These are phyloP conservation scores for Arctopsyche grandis DNA, from an alignment of 1,140 invertebrate genomes.

Conservation along the genomic window DNA sequence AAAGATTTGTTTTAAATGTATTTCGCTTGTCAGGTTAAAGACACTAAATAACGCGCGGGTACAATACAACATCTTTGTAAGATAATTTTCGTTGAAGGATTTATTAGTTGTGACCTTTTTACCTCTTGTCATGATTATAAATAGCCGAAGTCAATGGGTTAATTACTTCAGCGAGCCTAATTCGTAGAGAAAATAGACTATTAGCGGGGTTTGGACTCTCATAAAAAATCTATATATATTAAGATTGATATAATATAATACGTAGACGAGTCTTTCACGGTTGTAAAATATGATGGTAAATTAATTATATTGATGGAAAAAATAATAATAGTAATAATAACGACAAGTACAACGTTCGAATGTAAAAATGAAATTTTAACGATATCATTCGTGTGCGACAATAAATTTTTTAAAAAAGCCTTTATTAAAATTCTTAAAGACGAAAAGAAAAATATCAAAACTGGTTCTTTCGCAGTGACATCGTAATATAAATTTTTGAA, in stretches of 20 bases:
- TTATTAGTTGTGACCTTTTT: slow-evolving; percentile 31
- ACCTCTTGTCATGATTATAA: slow-evolving; percentile 23
- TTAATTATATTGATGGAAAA: too few relatives aligned
- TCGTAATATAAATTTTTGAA: slow-evolving; percentile 21
- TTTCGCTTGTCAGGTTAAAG: background rate
- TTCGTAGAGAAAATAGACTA: slow-evolving; percentile 23
- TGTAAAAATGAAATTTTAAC: too few relatives aligned
- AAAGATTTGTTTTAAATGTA: background rate
- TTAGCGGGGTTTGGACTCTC: background rate
- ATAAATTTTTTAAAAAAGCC: background rate
- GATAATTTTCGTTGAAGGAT: slow-evolving; percentile 30
- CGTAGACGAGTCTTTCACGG: too few relatives aligned
- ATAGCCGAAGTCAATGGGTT: slow-evolving; percentile 33
- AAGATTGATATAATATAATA: background rate
- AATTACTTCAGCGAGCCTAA: slow-evolving; percentile 18
- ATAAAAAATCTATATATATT: background rate
- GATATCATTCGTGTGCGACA: too few relatives aligned
- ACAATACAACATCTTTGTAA: slow-evolving; percentile 5
- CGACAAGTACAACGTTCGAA: too few relatives aligned
- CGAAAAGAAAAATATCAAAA: background rate
- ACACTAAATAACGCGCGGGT: background rate
- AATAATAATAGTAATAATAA: too few relatives aligned
- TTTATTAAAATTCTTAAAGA: slow-evolving; percentile 7
- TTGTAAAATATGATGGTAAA: too few relatives aligned
- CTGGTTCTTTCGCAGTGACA: slow-evolving; percentile 2